Conservation (phyloP, 2,888 invertebrate genomes). For the Coenonympha glycerion region DNA sequence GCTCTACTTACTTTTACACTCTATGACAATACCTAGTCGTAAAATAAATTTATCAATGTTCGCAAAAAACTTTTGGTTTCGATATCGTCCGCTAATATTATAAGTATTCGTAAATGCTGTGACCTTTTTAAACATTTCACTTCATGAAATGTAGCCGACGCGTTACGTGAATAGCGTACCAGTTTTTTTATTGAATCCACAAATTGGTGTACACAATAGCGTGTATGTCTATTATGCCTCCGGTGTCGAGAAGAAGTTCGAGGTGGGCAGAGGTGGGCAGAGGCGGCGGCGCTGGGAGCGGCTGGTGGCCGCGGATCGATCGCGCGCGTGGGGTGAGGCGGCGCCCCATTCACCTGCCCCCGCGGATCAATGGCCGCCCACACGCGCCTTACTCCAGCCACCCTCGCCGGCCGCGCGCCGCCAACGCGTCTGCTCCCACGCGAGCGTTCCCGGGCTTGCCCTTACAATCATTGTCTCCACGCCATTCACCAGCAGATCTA, state of each 20-base stretch:
- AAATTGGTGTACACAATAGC: too few relatives aligned
- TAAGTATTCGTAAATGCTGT: too few relatives aligned
- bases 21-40: too few relatives aligned
- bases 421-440: conserved; percentile 61
- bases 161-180: too few relatives aligned
- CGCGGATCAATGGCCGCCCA: conserved; percentile 72
- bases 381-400: conserved; percentile 44
- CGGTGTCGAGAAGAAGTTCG: not conserved
- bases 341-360: conserved; percentile 68
- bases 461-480: conserved; percentile 54
- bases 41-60: too few relatives aligned
- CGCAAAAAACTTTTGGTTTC: too few relatives aligned
- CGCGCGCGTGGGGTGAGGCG: conserved; percentile 46
- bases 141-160: too few relatives aligned
- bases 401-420: conserved; percentile 35
- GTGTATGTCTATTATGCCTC: too few relatives aligned
- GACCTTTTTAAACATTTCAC: too few relatives aligned
- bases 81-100: too few relatives aligned
- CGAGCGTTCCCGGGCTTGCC: conserved; percentile 57
- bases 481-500: conserved; percentile 63
- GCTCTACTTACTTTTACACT: too few relatives aligned
- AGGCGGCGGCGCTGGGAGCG: conserved; percentile 28
- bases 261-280: not conserved
- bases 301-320: conserved; percentile 46
- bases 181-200: too few relatives aligned